phyloP scores from a whole-genome alignment of 1,140 invertebrate genomes.

The Caerostris extrusa region DNA sequence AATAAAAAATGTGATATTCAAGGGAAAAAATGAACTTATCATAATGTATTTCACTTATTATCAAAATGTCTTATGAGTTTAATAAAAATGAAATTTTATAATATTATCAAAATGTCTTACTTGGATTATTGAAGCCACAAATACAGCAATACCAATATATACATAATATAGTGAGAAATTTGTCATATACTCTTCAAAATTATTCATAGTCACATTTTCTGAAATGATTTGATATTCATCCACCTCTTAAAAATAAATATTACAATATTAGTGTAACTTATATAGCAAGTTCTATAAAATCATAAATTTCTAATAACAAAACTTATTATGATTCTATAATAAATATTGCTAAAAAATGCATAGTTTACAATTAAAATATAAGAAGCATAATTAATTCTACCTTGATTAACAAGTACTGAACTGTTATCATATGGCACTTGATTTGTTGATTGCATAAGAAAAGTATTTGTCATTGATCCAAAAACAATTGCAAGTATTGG shows the following conservation, averaged over 20 bases:
- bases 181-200: slow-evolving; percentile 73
- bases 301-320: background rate
- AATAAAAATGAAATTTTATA: background rate
- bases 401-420: slow-evolving; percentile 30
- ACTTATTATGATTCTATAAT: background rate
- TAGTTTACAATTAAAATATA: background rate
- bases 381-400: background rate
- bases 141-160: slow-evolving; percentile 75
- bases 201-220: background rate
- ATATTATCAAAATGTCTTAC: slow-evolving; percentile 27
- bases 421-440: background rate
- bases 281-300: background rate
- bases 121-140: slow-evolving; percentile 69
- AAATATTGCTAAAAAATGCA: background rate
- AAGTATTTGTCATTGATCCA: slow-evolving; percentile 78
- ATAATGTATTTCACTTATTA: background rate
- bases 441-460: slow-evolving; percentile 64
- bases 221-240: background rate
- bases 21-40: background rate
- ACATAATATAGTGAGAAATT: slow-evolving; percentile 75
- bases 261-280: background rate
- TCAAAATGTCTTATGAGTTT: background rate
- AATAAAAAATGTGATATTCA: background rate
- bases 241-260: background rate
- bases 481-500: slow-evolving; percentile 78